Evolutionary conservation across 2,797 vertebrate species (phyloP), one percentile per base, ranked within the genome.

Genomic region (Notolepis coatsorum): DNA sequence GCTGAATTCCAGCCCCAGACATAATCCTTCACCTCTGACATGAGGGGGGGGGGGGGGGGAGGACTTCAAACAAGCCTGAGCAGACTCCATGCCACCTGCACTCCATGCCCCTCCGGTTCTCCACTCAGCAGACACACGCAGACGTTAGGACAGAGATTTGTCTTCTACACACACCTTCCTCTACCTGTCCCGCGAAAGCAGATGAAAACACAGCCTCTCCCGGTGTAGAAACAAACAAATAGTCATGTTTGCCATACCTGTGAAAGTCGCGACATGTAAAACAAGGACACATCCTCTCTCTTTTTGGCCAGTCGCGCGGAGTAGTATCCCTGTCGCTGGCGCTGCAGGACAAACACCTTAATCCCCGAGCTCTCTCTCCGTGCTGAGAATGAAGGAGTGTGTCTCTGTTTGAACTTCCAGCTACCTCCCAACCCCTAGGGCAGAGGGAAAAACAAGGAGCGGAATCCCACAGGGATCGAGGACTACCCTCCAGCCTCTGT

Each of bases 11-110:
- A 82, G 74, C 84, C 77, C 69, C 80, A 84, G 78, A 75, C 65
- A 87, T 90, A 93, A 93, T 93, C 91, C 90, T 84, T 91, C 90
- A 91, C 89, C 88, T 90, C 79, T 88, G 85, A 89, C 91, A 87
- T 73, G 71, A 48, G 51, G 82, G 56, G 51, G 41, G 31, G 5
- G n/a, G n/a, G 10, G 49, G 23, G 27, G 17, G 5, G 15, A 3
- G 24, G 33, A 76, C 84, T 89, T 90, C 83, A 88, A 90, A 89
- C 81, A 90, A 90, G 84, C 81, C 53, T 53, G 59, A 64, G 82
- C 76, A 84, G 82, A 87, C 82, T 85, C 2, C 23, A 52, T 86
- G 75, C 77, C 80, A 82, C 79, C 76, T 84, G 81, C 84, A 88
- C 83, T 15, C 33, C 50, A 2, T n/a, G n/a, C 43, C 28, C 79